Evolutionary conservation across 2,113 vertebrate genomes (phyloP).

Genomic region (Forbesichthys papilliferus): DNA sequence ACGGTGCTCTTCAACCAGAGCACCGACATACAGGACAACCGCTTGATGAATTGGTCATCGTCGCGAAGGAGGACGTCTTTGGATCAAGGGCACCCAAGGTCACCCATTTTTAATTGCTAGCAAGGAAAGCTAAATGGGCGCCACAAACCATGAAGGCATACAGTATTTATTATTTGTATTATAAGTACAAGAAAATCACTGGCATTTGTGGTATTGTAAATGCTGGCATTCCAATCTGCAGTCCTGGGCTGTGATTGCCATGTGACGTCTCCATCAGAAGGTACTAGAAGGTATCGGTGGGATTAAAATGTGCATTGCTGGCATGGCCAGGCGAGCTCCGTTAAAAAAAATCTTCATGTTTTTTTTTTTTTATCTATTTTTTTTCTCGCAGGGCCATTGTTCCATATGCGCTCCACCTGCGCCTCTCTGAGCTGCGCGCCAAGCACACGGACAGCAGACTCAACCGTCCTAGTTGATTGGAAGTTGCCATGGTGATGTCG

Average conservation of each 20-base stretch:
- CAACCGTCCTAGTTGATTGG: slow-evolving; percentile 70
- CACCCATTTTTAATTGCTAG: slow-evolving; percentile 10
- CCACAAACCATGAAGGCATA: slow-evolving; percentile 39
- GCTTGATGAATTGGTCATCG: background rate
- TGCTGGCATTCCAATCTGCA: slow-evolving; percentile 70
- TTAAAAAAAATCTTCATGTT: background rate
- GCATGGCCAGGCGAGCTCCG: slow-evolving; percentile 70
- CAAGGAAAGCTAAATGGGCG: slow-evolving; percentile 14
- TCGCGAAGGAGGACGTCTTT: background rate
- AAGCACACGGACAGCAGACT: slow-evolving; percentile 71
- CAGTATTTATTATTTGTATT: slow-evolving; percentile 25
- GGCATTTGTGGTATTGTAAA: slow-evolving; percentile 44
- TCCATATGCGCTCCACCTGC: slow-evolving; percentile 82
- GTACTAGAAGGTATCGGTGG: slow-evolving; percentile 72
- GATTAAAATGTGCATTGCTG: slow-evolving; percentile 79
- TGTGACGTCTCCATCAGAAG: slow-evolving; percentile 76
- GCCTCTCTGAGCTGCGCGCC: slow-evolving; percentile 74
- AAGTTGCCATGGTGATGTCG: slow-evolving; percentile 76
- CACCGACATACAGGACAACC: background rate
- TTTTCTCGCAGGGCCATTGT: slow-evolving; percentile 66
- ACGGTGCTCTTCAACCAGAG: background rate
- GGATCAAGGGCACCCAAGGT: slow-evolving; percentile 23
- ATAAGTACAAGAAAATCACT: slow-evolving; percentile 26
- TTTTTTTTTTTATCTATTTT: slow-evolving; percentile 38
- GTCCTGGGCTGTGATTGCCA: slow-evolving; percentile 63